A percentile compares a stretch with the other conserved stretches of the same genome.
These are phyloP conservation scores for Lycocerus yunnanus DNA, from an alignment of 2,888 invertebrate species.

Conservation along the genomic window DNA sequence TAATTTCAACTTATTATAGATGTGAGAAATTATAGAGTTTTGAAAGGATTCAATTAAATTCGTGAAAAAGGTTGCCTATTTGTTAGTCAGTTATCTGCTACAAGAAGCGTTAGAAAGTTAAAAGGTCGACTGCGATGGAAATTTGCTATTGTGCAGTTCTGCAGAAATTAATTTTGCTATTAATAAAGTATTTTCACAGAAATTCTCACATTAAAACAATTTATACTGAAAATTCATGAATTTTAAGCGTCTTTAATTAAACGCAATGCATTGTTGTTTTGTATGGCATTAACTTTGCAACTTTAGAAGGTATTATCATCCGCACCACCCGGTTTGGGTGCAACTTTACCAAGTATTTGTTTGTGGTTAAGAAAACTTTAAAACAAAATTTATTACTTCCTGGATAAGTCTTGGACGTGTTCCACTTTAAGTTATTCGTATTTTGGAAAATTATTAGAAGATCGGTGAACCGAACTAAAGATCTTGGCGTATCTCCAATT, in stretches of 20 bases:
- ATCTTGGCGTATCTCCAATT: conserved; percentile 26
- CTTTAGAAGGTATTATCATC: background rate
- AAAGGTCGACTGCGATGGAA: background rate
- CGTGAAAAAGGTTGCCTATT: background rate
- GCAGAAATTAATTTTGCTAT: background rate
- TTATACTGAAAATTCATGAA: background rate
- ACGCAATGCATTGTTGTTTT: background rate
- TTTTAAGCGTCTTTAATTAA: background rate
- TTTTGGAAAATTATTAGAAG: conserved; percentile 26
- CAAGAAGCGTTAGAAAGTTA: background rate
- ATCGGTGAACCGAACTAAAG: conserved; percentile 21
- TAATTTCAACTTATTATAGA: background rate
- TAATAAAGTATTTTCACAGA: background rate
- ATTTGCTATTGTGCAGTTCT: background rate
- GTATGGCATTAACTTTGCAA: background rate
- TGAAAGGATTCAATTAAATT: background rate
- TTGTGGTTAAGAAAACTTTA: conserved; percentile 10
- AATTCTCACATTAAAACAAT: background rate
- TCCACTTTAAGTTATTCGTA: conserved; percentile 22
- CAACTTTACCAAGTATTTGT: conserved; percentile 1
- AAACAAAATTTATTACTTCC: conserved; percentile 20
- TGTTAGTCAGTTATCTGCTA: background rate
- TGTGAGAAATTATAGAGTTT: background rate
- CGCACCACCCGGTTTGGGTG: background rate
- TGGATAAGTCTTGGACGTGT: conserved; percentile 21